Percentiles rank a stretch among this genome's conserved stretches.
phyloP scores from a whole-genome alignment of 2,113 vertebrate genomes.

The Nycticryphes semicollaris region DNA sequence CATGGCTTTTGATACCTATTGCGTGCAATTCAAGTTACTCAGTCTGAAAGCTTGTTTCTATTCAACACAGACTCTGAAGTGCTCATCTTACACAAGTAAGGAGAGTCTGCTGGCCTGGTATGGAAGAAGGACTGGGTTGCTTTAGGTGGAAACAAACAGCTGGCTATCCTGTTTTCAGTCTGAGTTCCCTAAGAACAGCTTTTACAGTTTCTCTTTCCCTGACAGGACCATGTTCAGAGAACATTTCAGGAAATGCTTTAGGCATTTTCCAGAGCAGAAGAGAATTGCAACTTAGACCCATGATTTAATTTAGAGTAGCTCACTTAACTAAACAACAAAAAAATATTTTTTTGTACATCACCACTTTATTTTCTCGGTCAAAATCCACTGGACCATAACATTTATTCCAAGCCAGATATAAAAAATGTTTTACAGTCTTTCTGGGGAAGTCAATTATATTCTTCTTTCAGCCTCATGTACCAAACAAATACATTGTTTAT shows the following conservation, averaged over 20 bases:
- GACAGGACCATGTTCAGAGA: background rate
- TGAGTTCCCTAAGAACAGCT: background rate
- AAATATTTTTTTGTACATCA: background rate
- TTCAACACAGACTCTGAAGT: background rate
- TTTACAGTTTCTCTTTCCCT: background rate
- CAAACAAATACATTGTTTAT: background rate
- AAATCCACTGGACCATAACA: background rate
- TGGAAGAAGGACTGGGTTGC: background rate
- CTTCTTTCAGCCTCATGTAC: background rate
- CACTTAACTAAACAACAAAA: background rate
- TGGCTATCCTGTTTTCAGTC: background rate
- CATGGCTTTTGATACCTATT: background rate
- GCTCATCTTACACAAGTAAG: background rate
- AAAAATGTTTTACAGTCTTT: background rate
- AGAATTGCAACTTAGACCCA: background rate
- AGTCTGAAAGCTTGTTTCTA: background rate
- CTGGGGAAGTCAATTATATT: background rate
- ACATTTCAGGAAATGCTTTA: background rate
- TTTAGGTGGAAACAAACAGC: background rate
- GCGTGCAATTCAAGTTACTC: background rate
- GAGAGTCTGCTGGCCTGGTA: background rate
- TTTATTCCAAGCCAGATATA: background rate
- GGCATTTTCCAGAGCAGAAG: background rate
- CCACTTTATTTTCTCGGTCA: background rate
- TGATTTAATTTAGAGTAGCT: background rate